These are phyloP conservation scores for Parazoanthus darwini DNA, from an alignment of 92 coral and sea anemone species.

Conservation along the genomic window DNA sequence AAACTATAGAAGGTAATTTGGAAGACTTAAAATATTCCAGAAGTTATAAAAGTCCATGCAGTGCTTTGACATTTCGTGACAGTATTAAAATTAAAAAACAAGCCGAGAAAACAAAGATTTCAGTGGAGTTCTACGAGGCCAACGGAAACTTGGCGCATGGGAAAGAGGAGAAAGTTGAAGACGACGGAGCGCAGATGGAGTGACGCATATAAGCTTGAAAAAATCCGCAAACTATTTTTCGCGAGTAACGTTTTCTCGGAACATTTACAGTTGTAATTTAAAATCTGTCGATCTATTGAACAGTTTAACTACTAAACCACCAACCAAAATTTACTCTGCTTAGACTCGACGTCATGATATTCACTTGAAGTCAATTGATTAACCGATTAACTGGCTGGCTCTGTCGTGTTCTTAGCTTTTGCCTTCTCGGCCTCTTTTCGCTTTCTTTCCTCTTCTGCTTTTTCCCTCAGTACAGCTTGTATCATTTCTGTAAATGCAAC, in stretches of 20 bases:
- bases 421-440: slow-evolving; percentile 6
- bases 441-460: slow-evolving; percentile 17
- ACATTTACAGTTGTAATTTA: too few species aligned
- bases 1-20: not conserved
- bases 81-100: not conserved
- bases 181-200: too few species aligned
- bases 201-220: too few species aligned
- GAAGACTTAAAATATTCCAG: not conserved
- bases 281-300: too few species aligned
- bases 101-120: not conserved
- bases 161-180: too few species aligned
- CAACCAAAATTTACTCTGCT: not conserved
- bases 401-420: not conserved
- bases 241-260: not conserved
- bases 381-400: slow-evolving; percentile 1
- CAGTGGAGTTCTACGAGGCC: too few species aligned
- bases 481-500: slow-evolving; percentile 32
- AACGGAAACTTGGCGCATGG: too few species aligned
- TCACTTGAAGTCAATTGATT: not conserved
- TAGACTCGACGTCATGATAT: not conserved
- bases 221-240: not conserved
- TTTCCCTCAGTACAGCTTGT: slow-evolving; percentile 15
- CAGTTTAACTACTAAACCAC: not conserved
- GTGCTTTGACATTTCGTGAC: not conserved
- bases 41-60: not conserved